Percentiles rank a stretch among this genome's conserved stretches.
Conservation (phyloP, 1,140 invertebrate genomes). For the Papilio aristodemus region DNA sequence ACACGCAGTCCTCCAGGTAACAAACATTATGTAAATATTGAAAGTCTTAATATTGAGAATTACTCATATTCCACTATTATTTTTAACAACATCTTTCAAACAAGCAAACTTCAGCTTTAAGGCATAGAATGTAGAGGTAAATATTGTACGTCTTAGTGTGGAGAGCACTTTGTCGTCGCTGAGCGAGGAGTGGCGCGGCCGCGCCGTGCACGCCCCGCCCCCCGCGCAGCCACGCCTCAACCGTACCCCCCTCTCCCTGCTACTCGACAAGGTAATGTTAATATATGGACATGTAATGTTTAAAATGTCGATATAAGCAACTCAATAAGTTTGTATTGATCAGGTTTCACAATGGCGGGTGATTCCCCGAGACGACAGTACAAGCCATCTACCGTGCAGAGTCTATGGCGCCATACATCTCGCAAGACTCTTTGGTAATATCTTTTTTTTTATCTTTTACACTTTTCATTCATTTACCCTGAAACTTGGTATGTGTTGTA, state of each 20-base stretch:
- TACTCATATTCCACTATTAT: no score
- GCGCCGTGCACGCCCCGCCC: slow-evolving; percentile 40
- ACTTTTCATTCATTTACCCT: no score
- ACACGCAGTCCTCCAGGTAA: slow-evolving; percentile 67
- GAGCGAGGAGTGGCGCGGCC: slow-evolving; percentile 46
- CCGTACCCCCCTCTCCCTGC: slow-evolving; percentile 57
- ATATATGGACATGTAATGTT: no score
- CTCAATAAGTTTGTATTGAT: not conserved
- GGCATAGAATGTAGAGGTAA: no score
- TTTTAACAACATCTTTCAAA: no score
- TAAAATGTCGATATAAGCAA: no score
- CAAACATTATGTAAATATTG: no score
- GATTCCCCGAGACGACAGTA: slow-evolving; percentile 61
- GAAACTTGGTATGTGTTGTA: no score
- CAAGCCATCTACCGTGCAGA: slow-evolving; percentile 67
- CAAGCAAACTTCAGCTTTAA: no score
- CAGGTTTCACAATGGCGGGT: slow-evolving; percentile 73
- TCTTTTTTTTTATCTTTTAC: slow-evolving; percentile 28
- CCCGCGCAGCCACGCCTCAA: slow-evolving; percentile 41
- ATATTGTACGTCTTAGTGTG: slow-evolving; percentile 44
- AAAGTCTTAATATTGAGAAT: no score
- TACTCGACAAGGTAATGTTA: slow-evolving; percentile 69
- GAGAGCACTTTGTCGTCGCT: slow-evolving; percentile 68
- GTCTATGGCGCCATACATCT: slow-evolving; percentile 77
- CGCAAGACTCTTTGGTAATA: slow-evolving; percentile 71